Conservation (phyloP, 2,888 invertebrate species). For the Pomacea canaliculata region DNA sequence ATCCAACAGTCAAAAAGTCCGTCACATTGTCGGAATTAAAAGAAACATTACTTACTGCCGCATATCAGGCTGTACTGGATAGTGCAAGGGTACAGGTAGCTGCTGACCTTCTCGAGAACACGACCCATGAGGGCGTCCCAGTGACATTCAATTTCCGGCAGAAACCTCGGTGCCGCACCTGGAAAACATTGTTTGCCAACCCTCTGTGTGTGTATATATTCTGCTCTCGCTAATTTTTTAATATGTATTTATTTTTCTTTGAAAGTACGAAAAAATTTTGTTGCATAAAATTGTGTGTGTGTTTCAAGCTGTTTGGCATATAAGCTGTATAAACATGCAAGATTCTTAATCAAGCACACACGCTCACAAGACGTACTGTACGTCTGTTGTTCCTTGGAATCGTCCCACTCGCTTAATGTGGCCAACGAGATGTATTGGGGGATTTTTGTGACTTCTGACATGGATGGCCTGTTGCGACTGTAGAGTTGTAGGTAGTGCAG, state of each 20-base stretch:
- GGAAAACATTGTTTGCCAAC: neutral
- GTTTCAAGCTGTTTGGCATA: too few relatives aligned
- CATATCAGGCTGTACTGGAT: conserved; percentile 96
- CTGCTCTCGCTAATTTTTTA: neutral
- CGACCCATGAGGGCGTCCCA: conserved; percentile 47
- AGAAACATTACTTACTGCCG: conserved; percentile 74
- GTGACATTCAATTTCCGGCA: conserved; percentile 38
- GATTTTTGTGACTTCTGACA: too few relatives aligned
- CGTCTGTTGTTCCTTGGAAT: too few relatives aligned
- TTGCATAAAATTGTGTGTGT: too few relatives aligned
- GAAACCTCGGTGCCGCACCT: conserved; percentile 1
- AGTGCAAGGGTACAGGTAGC: conserved; percentile 94
- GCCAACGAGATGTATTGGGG: too few relatives aligned
- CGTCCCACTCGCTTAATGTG: too few relatives aligned
- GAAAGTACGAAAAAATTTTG: neutral
- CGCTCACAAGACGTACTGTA: too few relatives aligned
- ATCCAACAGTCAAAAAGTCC: too few relatives aligned
- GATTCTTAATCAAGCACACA: too few relatives aligned
- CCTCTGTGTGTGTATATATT: neutral
- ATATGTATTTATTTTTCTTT: neutral
- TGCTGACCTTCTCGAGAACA: conserved; percentile 74
- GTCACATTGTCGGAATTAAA: too few relatives aligned
- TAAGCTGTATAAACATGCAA: too few relatives aligned
- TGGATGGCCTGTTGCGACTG: too few relatives aligned
- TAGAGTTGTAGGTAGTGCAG: conserved; percentile 81